Base-by-base conservation (phyloP, 2,113 vertebrate genomes). In the Podiceps cristatus region DNA sequence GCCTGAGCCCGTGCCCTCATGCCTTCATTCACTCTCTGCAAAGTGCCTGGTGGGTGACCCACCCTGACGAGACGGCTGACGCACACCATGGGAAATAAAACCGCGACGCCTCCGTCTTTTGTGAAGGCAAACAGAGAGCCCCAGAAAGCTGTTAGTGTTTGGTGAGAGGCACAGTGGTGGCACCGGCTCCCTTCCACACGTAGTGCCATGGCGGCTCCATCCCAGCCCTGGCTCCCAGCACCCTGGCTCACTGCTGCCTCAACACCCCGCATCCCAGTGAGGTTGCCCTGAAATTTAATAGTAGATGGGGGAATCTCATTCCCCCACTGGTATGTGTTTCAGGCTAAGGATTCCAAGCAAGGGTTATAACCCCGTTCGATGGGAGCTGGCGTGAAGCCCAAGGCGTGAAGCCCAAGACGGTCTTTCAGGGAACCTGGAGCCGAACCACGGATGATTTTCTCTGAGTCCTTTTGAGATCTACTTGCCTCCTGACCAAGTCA, bases 401-500 rank as follows among this genome's bases (percentile, higher is more conserved):
- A 37, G 64, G 37, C 0, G 4, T 9, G 42, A 76, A n/a, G 37
- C 22, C 42, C 47, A 47, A 37, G 64, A n/a, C 0, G 37, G 42
- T 20, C 42, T 50, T 80, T 42, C 0, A 1, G 28, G 52, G 12
- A 52, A 37, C 14, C 75, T 50, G n/a, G 40, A 42, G 59, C 37
- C 0, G 0, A 60, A 56, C 13, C 40, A 60, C 0, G 1, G n/a
- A 7, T 62, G 16, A 23, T 80, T 91, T 90, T 58, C 14, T 79
- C 35, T 0, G 2, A 73, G 71, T 25, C 8, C 13, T 33, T 68
- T 76, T 72, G 33, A 53, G 58, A 31, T 33, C 17, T 27, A 5
- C 0, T 0, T 50, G 64, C 10, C 2, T 50, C 8, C 29, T 73
- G 44, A 20, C 2, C 0, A 0, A 45, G 27, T 12, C 29, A 64